Evolutionary conservation across 2,888 invertebrate genomes (phyloP).

Genomic region (Podotricha telesiphe): DNA sequence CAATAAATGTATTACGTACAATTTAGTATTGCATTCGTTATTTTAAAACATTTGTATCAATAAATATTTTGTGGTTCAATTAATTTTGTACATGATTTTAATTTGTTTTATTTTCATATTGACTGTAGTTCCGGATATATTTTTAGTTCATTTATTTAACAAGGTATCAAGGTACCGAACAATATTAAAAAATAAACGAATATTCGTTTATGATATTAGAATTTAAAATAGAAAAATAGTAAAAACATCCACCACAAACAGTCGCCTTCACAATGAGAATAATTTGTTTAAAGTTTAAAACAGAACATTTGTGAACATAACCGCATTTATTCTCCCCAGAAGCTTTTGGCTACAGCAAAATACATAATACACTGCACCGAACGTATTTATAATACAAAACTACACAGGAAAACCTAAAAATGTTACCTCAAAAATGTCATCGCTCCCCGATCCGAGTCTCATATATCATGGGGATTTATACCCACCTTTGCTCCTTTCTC

Average conservation of each 20-base stretch:
- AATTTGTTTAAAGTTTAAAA: slow-evolving; percentile 11
- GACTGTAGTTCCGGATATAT: background rate
- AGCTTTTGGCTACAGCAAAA: slow-evolving; percentile 33
- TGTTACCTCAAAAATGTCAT: slow-evolving; percentile 78
- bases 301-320: slow-evolving; percentile 30
- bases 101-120: background rate
- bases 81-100: slow-evolving; percentile 15
- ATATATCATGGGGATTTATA: slow-evolving; percentile 81
- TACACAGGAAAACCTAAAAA: slow-evolving; percentile 62
- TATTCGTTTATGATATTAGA: background rate
- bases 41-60: slow-evolving; percentile 27
- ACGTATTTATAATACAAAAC: slow-evolving; percentile 42
- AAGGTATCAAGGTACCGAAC: background rate
- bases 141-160: background rate
- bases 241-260: background rate
- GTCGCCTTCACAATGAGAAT: background rate
- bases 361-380: slow-evolving; percentile 39
- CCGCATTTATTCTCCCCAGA: slow-evolving; percentile 32
- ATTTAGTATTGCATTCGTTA: slow-evolving; percentile 30
- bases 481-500: slow-evolving; percentile 75
- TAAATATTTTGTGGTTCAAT: slow-evolving; percentile 16
- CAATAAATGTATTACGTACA: slow-evolving; percentile 32
- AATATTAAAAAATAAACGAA: background rate
- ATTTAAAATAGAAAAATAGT: background rate
- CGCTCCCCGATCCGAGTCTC: slow-evolving; percentile 64